phyloP scores from a whole-genome alignment of 2,113 vertebrate genomes.

The Apus apus region DNA sequence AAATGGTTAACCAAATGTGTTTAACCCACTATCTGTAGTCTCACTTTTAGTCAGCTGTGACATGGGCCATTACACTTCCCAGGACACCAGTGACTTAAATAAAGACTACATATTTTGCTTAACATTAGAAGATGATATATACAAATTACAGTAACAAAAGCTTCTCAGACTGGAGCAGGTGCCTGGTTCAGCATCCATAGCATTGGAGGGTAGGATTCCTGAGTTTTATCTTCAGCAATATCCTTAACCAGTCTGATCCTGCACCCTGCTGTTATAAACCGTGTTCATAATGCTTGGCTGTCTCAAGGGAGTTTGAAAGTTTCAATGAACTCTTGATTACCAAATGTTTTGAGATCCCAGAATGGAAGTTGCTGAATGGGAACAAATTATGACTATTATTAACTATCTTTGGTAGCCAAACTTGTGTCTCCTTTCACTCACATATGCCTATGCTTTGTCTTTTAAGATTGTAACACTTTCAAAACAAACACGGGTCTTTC shows the following conservation, averaged over 20 bases:
- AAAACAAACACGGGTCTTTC: not conserved
- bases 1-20: conserved; percentile 77
- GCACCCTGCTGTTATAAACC: conserved; percentile 55
- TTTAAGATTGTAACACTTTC: not conserved
- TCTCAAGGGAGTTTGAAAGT: conserved; percentile 46
- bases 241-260: conserved; percentile 47
- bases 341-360: conserved; percentile 56
- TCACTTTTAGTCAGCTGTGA: conserved; percentile 74
- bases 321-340: conserved; percentile 56
- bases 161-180: not conserved
- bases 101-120: conserved; percentile 60
- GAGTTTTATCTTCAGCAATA: not conserved
- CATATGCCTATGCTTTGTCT: not conserved
- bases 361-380: conserved; percentile 66
- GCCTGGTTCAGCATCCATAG: not conserved
- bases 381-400: conserved; percentile 61
- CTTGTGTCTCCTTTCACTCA: not conserved
- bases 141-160: conserved; percentile 15
- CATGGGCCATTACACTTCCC: conserved; percentile 65
- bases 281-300: conserved; percentile 26
- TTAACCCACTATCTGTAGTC: conserved; percentile 67
- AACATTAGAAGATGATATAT: conserved; percentile 39
- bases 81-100: conserved; percentile 63
- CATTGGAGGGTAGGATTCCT: not conserved
- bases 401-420: conserved; percentile 53